These are phyloP conservation scores for Halyomorpha halys DNA, from an alignment of 1,140 invertebrate species.

Conservation along the genomic window DNA sequence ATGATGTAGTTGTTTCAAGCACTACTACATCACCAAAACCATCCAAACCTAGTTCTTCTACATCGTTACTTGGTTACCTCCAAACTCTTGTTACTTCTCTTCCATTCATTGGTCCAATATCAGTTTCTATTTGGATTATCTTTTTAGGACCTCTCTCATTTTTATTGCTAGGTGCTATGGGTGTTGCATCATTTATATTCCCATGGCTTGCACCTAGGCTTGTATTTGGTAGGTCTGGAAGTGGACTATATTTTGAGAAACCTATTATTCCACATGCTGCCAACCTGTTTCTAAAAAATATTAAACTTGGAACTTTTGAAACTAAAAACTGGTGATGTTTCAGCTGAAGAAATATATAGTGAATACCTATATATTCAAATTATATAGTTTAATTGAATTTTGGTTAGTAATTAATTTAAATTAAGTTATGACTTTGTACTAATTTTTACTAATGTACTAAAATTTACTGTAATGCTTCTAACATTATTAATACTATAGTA, in stretches of 20 bases:
- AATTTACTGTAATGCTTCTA: too few species aligned
- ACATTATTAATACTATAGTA: too few species aligned
- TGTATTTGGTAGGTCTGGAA: slow-evolving; percentile 28
- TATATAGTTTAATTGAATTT: too few species aligned
- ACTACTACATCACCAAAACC: slow-evolving; percentile 14
- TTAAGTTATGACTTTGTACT: too few species aligned
- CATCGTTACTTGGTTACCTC: slow-evolving; percentile 28
- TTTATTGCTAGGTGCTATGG: slow-evolving; percentile 32
- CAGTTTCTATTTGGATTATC: slow-evolving; percentile 33
- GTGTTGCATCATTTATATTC: slow-evolving; percentile 31
- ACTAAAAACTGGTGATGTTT: too few species aligned
- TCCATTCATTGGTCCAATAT: slow-evolving; percentile 32
- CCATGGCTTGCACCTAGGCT: slow-evolving; percentile 33
- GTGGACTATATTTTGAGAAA: neutral
- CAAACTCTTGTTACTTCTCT: slow-evolving; percentile 29
- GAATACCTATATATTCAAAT: too few species aligned
- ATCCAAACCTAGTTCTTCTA: neutral
- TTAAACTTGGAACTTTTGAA: too few species aligned
- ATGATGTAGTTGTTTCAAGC: slow-evolving; percentile 9
- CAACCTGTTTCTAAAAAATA: slow-evolving; percentile 15
- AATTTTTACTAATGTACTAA: too few species aligned
- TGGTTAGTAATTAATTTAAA: too few species aligned
- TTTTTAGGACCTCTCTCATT: slow-evolving; percentile 34
- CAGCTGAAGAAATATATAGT: too few species aligned
- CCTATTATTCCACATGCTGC: slow-evolving; percentile 22